Conservation (phyloP, 1,140 invertebrate genomes). For the Rhopalosiphum maidis region DNA sequence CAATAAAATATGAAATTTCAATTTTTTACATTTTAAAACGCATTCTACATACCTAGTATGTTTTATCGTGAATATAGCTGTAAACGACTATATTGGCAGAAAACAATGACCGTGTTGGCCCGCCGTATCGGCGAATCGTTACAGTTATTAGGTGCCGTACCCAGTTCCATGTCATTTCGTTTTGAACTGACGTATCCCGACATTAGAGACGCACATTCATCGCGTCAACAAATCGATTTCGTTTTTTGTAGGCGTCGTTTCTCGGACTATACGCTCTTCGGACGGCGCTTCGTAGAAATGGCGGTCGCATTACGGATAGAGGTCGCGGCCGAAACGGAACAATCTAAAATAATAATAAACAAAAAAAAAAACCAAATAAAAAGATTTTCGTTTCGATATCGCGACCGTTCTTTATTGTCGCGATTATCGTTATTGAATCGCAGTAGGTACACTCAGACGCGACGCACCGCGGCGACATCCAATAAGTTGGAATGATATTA, state of each 20-base stretch:
- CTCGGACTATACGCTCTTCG: background rate
- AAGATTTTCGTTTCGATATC: background rate
- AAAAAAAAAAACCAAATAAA: background rate
- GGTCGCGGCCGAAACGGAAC: background rate
- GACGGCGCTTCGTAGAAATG: background rate
- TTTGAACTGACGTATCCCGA: background rate
- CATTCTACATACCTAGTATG: too few species aligned
- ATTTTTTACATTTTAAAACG: too few species aligned
- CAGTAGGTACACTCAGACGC: too few species aligned
- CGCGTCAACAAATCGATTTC: background rate
- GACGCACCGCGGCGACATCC: background rate
- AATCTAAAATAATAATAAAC: background rate
- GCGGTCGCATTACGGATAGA: background rate
- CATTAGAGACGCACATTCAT: background rate
- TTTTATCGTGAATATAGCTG: background rate
- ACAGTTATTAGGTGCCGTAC: background rate
- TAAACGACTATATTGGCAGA: background rate
- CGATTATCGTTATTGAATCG: conserved; percentile 2
- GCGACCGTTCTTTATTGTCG: background rate
- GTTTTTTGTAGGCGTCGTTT: background rate
- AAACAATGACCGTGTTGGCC: background rate
- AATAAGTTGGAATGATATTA: background rate
- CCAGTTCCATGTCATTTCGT: background rate
- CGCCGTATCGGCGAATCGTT: background rate
- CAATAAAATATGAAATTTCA: too few species aligned